A percentile compares a stretch with the other conserved stretches of the same genome.
Evolutionary conservation across 2,888 invertebrate genomes (phyloP).

Genomic region (Drosophila ezoana): DNA sequence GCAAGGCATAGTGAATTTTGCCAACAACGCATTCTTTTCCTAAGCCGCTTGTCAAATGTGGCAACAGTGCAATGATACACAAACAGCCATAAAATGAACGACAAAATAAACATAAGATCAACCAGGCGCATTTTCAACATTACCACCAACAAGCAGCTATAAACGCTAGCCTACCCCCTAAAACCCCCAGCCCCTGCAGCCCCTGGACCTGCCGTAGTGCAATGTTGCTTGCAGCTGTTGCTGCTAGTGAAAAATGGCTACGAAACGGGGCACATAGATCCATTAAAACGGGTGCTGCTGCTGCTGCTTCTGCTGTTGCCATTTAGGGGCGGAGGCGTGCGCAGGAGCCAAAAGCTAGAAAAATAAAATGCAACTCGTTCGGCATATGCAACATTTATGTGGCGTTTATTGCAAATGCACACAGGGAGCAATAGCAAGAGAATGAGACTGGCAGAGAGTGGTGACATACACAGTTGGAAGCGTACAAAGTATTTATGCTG

Average conservation of each 20-base stretch:
- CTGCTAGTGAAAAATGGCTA: conserved; percentile 48
- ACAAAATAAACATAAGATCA: conserved; percentile 47
- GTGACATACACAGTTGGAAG: conserved; percentile 11
- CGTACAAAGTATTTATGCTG: conserved; percentile 74
- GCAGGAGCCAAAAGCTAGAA: conserved; percentile 21
- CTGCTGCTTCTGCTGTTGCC: not conserved
- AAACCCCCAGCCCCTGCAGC: not conserved
- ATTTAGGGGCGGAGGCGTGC: not conserved
- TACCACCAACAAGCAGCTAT: conserved; percentile 16
- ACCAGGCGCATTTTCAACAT: conserved; percentile 35
- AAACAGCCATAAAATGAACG: conserved; percentile 24
- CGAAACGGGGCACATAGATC: conserved; percentile 50
- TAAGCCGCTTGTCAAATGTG: conserved; percentile 12
- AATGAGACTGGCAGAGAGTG: not conserved
- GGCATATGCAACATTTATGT: conserved; percentile 61
- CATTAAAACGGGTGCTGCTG: conserved; percentile 53
- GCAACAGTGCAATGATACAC: conserved; percentile 16
- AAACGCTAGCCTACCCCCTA: conserved; percentile 1
- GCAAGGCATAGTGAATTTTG: conserved; percentile 1
- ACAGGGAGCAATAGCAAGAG: not conserved
- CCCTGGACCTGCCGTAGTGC: conserved; percentile 38
- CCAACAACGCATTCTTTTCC: conserved; percentile 8
- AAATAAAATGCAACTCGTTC: conserved; percentile 58
- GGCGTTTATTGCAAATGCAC: conserved; percentile 52
- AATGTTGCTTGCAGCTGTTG: conserved; percentile 22